Evolutionary conservation across 1,140 invertebrate genomes (phyloP).

Genomic region (Gonatopus flavifemur): DNA sequence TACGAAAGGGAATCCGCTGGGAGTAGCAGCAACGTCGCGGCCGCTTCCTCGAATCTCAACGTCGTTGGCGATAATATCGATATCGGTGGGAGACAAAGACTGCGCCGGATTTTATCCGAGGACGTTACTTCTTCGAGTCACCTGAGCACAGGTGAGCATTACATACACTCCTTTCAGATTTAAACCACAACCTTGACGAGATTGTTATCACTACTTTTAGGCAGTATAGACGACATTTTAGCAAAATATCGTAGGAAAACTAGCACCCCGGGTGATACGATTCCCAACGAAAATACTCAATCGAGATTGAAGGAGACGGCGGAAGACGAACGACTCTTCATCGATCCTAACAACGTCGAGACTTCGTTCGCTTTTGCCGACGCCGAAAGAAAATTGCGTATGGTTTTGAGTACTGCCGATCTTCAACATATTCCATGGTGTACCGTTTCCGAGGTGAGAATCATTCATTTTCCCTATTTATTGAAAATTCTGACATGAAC

Average conservation of each 20-base stretch:
- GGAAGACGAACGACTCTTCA: slow-evolving; percentile 61
- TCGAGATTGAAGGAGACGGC: slow-evolving; percentile 48
- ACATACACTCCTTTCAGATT: neutral
- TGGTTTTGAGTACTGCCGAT: slow-evolving; percentile 86
- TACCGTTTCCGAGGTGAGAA: slow-evolving; percentile 43
- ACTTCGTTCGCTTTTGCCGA: slow-evolving; percentile 72
- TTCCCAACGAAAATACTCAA: slow-evolving; percentile 50
- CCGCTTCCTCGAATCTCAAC: no score
- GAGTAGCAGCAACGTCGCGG: no score
- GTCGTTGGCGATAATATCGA: slow-evolving; percentile 45
- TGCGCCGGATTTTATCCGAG: slow-evolving; percentile 60
- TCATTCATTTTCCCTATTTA: slow-evolving; percentile 3
- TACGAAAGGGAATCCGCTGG: slow-evolving; percentile 50
- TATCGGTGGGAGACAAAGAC: slow-evolving; percentile 41
- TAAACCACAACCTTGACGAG: neutral
- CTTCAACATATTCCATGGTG: slow-evolving; percentile 61
- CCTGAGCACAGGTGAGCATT: slow-evolving; percentile 37
- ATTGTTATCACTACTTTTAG: slow-evolving; percentile 48
- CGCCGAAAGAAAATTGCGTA: slow-evolving; percentile 89
- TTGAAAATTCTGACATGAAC: neutral
- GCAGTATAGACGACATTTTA: slow-evolving; percentile 89
- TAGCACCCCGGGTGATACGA: slow-evolving; percentile 63
- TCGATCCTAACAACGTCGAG: slow-evolving; percentile 68
- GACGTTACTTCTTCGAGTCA: slow-evolving; percentile 46
- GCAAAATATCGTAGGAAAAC: slow-evolving; percentile 90